These are phyloP conservation scores for Microplitis deprimator DNA, from an alignment of 2,888 invertebrate genomes.

Conservation along the genomic window DNA sequence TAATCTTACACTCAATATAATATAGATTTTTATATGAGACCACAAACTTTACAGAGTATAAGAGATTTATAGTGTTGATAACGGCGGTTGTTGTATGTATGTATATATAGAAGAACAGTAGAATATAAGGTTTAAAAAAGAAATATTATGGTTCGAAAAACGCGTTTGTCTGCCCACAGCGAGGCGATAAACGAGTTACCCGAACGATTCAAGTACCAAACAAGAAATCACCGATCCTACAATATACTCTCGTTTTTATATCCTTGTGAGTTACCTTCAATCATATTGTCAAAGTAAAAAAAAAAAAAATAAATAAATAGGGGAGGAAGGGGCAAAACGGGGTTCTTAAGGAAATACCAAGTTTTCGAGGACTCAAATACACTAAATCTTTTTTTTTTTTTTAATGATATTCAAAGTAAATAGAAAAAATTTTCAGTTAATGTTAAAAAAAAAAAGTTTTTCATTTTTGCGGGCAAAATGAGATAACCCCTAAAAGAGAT, in stretches of 20 bases:
- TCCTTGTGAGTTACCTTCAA: slow-evolving; percentile 18
- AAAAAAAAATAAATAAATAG: no score
- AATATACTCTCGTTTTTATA: slow-evolving; percentile 46
- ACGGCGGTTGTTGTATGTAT: slow-evolving; percentile 12
- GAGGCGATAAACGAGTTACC: slow-evolving; percentile 51
- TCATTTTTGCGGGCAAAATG: no score
- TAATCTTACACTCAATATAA: not conserved
- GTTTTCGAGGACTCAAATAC: no score
- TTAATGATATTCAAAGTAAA: no score
- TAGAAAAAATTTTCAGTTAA: no score
- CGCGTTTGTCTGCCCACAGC: slow-evolving; percentile 47
- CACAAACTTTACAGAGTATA: slow-evolving; percentile 16
- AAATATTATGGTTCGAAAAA: slow-evolving; percentile 51
- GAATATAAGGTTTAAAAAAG: slow-evolving; percentile 39
- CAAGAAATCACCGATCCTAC: slow-evolving; percentile 29
- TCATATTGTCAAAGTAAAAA: not conserved
- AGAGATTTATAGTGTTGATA: slow-evolving; percentile 35
- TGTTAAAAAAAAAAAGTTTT: no score
- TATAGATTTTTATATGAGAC: not conserved
- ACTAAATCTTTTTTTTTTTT: no score
- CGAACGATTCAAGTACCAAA: slow-evolving; percentile 42
- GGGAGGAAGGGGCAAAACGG: no score
- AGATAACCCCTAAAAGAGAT: no score
- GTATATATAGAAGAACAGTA: slow-evolving; percentile 17
- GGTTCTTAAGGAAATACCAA: no score